These are phyloP conservation scores for Xanthorhoe spadicearia DNA, from an alignment of 2,888 invertebrate species.

Conservation along the genomic window DNA sequence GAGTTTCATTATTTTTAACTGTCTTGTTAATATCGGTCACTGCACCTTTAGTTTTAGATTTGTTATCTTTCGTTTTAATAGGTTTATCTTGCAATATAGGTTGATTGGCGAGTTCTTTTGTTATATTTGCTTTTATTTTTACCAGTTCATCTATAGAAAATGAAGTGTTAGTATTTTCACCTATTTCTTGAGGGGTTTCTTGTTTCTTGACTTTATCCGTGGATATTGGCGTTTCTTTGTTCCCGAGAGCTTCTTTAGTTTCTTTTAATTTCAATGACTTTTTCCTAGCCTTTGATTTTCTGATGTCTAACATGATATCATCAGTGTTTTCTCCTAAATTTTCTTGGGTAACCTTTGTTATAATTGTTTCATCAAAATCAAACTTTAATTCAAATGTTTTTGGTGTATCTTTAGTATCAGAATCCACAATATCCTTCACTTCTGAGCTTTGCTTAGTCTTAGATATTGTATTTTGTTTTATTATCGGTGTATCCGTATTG, in stretches of 20 bases:
- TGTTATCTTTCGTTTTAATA: slow-evolving; percentile 28
- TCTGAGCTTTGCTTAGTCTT: slow-evolving; percentile 1
- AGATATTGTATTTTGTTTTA: slow-evolving; percentile 8
- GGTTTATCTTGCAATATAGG: neutral
- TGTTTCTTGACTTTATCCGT: slow-evolving; percentile 22
- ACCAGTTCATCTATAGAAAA: slow-evolving; percentile 27
- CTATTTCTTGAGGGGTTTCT: slow-evolving; percentile 9
- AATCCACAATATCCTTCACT: neutral
- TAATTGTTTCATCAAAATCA: slow-evolving; percentile 9
- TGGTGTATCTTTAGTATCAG: neutral
- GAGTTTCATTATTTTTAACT: slow-evolving; percentile 25
- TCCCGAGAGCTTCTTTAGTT: slow-evolving; percentile 41
- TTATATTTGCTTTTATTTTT: slow-evolving; percentile 14
- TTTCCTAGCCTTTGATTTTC: slow-evolving; percentile 54
- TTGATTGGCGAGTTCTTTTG: slow-evolving; percentile 6
- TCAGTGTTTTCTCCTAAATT: slow-evolving; percentile 14
- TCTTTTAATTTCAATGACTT: slow-evolving; percentile 50
- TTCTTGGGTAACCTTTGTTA: neutral
- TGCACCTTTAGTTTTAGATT: slow-evolving; percentile 43
- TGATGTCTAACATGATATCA: slow-evolving; percentile 34
- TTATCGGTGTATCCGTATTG: slow-evolving; percentile 39
- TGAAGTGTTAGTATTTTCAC: slow-evolving; percentile 11
- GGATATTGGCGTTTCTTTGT: slow-evolving; percentile 32
- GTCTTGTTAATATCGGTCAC: slow-evolving; percentile 17
- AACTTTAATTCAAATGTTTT: slow-evolving; percentile 1